Evolutionary conservation across 2,797 vertebrate genomes (phyloP).

Genomic region (Lutjanus campechanus): DNA sequence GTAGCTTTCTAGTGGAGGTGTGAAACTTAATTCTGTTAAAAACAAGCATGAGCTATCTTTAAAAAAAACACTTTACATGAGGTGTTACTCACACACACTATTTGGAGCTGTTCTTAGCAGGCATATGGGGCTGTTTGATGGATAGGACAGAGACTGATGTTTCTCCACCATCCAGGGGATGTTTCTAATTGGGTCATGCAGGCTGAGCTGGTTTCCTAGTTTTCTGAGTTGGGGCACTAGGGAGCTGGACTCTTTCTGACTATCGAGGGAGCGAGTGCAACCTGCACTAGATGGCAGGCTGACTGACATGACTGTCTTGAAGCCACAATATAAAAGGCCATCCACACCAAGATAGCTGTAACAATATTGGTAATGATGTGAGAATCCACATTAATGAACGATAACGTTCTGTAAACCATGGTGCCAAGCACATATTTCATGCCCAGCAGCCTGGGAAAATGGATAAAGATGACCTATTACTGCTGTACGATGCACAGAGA

Average conservation of each 20-base stretch:
- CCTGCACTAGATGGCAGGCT: slow-evolving; percentile 37
- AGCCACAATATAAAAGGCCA: slow-evolving; percentile 4
- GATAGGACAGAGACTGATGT: slow-evolving; percentile 51
- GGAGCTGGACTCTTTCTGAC: slow-evolving; percentile 85
- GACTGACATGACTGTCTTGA: slow-evolving; percentile 40
- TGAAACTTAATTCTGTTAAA: not conserved
- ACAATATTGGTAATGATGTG: no score
- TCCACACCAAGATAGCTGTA: no score
- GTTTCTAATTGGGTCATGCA: slow-evolving; percentile 81
- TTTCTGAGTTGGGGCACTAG: slow-evolving; percentile 75
- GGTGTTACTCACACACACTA: slow-evolving; percentile 20
- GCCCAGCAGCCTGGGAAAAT: no score
- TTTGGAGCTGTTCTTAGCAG: slow-evolving; percentile 28
- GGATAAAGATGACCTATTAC: no score
- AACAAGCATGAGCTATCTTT: not conserved
- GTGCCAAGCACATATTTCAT: no score
- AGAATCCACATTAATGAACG: no score
- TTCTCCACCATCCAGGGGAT: slow-evolving; percentile 53
- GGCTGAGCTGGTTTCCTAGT: slow-evolving; percentile 79
- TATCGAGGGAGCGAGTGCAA: slow-evolving; percentile 67
- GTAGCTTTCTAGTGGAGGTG: not conserved
- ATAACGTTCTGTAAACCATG: no score
- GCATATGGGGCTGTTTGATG: slow-evolving; percentile 44
- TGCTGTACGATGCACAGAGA: no score
- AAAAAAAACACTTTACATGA: not conserved